Percentiles rank a stretch among this genome's conserved stretches.
These are phyloP conservation scores for Ceratotherium simum DNA, from an alignment of 2,113 vertebrate species.

Conservation along the genomic window DNA sequence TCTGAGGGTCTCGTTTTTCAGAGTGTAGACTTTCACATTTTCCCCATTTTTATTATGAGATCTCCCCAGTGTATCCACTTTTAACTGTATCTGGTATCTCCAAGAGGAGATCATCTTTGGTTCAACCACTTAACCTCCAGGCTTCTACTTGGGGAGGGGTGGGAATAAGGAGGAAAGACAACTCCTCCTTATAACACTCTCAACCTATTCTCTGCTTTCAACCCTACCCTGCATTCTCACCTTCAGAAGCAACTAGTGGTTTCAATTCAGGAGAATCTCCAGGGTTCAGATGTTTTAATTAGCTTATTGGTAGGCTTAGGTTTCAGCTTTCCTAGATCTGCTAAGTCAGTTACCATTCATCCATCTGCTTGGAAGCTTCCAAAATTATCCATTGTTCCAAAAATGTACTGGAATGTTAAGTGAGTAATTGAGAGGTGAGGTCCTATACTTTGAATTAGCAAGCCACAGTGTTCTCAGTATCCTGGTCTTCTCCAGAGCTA, in stretches of 20 bases:
- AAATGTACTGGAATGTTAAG: constrained; percentile 60
- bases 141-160: not conserved
- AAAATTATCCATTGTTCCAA: constrained; percentile 63
- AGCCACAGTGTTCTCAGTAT: constrained; percentile 1
- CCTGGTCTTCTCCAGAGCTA: constrained; percentile 4
- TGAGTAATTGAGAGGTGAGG: constrained; percentile 55
- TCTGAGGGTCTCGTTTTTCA: not conserved
- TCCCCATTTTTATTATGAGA: not conserved
- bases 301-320: constrained; percentile 14
- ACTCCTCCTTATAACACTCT: not conserved
- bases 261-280: not conserved
- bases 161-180: not conserved
- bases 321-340: constrained; percentile 53
- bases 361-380: constrained; percentile 63
- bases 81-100: not conserved
- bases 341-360: constrained; percentile 53
- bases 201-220: not conserved
- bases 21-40: not conserved
- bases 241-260: not conserved
- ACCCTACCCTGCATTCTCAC: not conserved
- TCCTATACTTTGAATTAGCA: constrained; percentile 11
- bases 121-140: not conserved
- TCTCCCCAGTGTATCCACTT: not conserved
- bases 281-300: constrained; percentile 25
- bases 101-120: not conserved